A percentile compares a stretch with the other conserved stretches of the same genome.
phyloP scores from a whole-genome alignment of 2,888 invertebrate species.

The Metallyticus violacea region DNA sequence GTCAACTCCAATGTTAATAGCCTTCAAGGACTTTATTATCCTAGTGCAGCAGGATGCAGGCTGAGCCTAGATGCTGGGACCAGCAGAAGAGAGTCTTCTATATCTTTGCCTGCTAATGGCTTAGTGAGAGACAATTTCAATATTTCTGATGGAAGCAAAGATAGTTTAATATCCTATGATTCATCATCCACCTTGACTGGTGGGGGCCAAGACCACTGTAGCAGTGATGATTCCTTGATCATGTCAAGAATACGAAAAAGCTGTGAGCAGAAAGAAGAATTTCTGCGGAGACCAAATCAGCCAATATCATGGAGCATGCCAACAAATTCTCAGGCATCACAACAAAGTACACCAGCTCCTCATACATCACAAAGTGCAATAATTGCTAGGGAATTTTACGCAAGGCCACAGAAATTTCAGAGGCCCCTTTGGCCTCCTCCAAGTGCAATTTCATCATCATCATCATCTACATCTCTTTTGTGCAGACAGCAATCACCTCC shows the following conservation, averaged over 20 bases:
- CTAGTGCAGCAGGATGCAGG: constrained; percentile 44
- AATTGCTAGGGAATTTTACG: constrained; percentile 64
- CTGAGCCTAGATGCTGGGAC: constrained; percentile 48
- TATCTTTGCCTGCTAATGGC: constrained; percentile 49
- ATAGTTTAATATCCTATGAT: constrained; percentile 66
- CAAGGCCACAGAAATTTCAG: constrained; percentile 73
- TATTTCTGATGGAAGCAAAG: constrained; percentile 61
- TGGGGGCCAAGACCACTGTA: constrained; percentile 18
- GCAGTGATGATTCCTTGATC: constrained; percentile 62
- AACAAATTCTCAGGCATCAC: background rate
- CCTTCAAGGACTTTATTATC: constrained; percentile 14
- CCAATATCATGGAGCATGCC: constrained; percentile 47
- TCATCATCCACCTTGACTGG: constrained; percentile 40
- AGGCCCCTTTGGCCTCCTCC: constrained; percentile 68
- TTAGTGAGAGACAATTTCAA: constrained; percentile 38
- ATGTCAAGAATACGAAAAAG: constrained; percentile 74
- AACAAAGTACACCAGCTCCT: background rate
- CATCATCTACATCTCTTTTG: background rate
- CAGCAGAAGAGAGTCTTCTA: constrained; percentile 57
- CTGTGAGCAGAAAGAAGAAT: constrained; percentile 87
- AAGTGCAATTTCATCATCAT: background rate
- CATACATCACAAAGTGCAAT: constrained; percentile 20
- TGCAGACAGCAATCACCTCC: constrained; percentile 20
- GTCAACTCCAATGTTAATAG: background rate
- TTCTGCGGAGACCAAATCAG: constrained; percentile 69